phyloP scores from a whole-genome alignment of 2,113 vertebrate species.

The Eudyptes chrysolophus region DNA sequence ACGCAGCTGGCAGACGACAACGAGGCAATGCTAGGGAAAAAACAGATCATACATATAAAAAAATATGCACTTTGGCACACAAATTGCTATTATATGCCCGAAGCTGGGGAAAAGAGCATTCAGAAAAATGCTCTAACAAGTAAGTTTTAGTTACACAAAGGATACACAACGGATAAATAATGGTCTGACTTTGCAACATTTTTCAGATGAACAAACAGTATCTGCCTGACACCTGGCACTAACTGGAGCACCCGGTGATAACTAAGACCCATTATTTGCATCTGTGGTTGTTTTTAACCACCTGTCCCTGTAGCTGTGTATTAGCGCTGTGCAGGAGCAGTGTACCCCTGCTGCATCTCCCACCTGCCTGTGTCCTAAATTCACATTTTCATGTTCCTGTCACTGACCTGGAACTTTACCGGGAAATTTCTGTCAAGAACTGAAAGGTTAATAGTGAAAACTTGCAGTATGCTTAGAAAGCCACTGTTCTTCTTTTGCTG shows the following conservation, averaged over 20 bases:
- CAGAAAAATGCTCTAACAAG: background rate
- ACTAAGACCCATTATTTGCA: fast-evolving
- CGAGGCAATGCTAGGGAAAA: background rate
- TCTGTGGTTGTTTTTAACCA: background rate
- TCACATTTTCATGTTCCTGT: background rate
- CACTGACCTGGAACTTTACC: background rate
- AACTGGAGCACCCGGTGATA: background rate
- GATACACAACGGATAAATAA: background rate
- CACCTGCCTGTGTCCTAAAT: background rate
- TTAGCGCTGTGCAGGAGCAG: background rate
- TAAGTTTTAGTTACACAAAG: background rate
- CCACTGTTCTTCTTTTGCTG: background rate
- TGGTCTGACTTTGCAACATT: background rate
- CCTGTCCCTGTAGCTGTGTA: fast-evolving
- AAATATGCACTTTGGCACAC: background rate
- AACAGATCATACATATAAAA: fast-evolving
- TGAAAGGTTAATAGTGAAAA: background rate
- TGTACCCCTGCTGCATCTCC: background rate
- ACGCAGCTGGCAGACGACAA: background rate
- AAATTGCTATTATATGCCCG: background rate
- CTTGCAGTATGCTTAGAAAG: background rate
- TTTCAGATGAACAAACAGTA: background rate
- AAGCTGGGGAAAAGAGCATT: background rate
- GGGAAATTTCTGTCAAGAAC: background rate
- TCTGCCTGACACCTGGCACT: background rate